These are phyloP conservation scores for Piaya cayana DNA, from an alignment of 2,113 vertebrate species.

Conservation along the genomic window DNA sequence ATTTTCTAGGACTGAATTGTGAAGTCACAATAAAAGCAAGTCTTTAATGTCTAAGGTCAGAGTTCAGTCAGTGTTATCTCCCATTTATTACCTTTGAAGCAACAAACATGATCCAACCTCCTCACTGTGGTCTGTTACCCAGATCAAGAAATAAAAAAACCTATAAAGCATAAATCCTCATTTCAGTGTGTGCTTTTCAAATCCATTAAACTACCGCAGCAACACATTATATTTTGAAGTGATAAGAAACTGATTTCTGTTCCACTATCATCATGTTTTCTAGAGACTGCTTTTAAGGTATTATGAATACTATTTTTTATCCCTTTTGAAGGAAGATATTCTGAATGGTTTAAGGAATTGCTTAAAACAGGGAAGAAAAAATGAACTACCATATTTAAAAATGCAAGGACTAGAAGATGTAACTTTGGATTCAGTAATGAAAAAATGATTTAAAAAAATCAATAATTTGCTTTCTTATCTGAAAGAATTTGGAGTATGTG, in stretches of 20 bases:
- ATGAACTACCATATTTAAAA: not conserved
- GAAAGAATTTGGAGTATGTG: not conserved
- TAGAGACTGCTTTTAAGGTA: not conserved
- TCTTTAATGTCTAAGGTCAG: not conserved
- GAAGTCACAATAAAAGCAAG: not conserved
- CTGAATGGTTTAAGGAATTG: not conserved
- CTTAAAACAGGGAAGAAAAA: not conserved
- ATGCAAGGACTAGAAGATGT: not conserved
- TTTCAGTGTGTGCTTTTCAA: not conserved
- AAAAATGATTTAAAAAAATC: not conserved
- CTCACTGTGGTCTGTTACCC: not conserved
- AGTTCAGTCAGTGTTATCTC: not conserved
- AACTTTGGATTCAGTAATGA: not conserved
- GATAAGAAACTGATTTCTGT: not conserved
- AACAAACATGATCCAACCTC: not conserved
- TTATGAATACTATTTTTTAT: not conserved
- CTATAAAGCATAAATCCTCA: not conserved
- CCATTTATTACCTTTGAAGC: not conserved
- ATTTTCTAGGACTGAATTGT: not conserved
- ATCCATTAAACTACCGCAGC: not conserved
- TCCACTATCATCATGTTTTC: not conserved
- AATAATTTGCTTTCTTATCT: not conserved
- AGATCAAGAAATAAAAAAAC: not conserved
- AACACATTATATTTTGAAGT: not conserved
- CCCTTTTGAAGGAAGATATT: not conserved